These are phyloP conservation scores for Euplexia lucipara DNA, from an alignment of 2,888 invertebrate genomes.

Conservation along the genomic window DNA sequence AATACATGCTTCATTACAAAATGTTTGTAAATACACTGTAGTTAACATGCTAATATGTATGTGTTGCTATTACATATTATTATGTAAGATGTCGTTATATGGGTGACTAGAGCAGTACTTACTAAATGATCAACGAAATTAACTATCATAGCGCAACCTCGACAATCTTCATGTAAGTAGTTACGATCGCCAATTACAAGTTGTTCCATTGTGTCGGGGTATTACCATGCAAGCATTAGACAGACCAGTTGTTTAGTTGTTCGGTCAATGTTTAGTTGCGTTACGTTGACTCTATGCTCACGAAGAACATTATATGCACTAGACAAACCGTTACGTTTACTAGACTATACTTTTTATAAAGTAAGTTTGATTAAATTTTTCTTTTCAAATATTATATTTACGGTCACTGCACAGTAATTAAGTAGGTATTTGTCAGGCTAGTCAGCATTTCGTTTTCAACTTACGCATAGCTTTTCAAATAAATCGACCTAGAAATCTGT, in stretches of 20 bases:
- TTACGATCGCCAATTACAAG: slow-evolving; percentile 62
- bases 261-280: slow-evolving; percentile 34
- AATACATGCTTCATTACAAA: slow-evolving; percentile 54
- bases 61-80: slow-evolving; percentile 18
- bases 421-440: neutral
- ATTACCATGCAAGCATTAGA: slow-evolving; percentile 56
- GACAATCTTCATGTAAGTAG: slow-evolving; percentile 50
- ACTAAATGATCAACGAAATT: slow-evolving; percentile 64
- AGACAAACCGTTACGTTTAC: too few species aligned
- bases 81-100: slow-evolving; percentile 55
- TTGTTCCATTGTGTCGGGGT: slow-evolving; percentile 42
- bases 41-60: slow-evolving; percentile 39
- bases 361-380: slow-evolving; percentile 1
- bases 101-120: slow-evolving; percentile 51
- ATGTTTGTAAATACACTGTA: slow-evolving; percentile 37
- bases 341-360: too few species aligned
- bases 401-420: neutral
- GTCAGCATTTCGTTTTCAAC: slow-evolving; percentile 10
- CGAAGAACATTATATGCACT: slow-evolving; percentile 26
- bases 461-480: slow-evolving; percentile 32
- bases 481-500: slow-evolving; percentile 75
- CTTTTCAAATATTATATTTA: slow-evolving; percentile 3
- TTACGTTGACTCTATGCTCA: slow-evolving; percentile 44
- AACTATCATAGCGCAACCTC: slow-evolving; percentile 58
- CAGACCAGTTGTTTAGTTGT: slow-evolving; percentile 45